These are phyloP conservation scores for Momotus momota DNA, from an alignment of 2,797 vertebrate species.

Conservation along the genomic window DNA sequence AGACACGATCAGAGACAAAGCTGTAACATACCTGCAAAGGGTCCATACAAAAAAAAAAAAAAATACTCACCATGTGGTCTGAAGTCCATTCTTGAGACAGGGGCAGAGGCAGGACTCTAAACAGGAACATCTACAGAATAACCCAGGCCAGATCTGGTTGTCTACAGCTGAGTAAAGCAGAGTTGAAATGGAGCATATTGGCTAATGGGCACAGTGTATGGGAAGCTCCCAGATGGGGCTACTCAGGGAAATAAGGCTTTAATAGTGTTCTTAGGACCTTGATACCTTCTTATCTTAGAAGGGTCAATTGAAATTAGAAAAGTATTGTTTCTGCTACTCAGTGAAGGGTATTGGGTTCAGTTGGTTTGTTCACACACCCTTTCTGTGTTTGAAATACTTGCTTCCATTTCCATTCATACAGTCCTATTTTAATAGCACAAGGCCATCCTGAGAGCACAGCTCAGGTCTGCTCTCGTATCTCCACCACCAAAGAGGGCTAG, in stretches of 20 bases:
- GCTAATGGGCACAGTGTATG: background rate
- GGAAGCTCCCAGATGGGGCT: background rate
- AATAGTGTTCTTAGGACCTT: background rate
- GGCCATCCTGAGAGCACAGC: background rate
- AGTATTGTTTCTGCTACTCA: background rate
- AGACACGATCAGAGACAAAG: background rate
- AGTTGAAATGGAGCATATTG: accelerated
- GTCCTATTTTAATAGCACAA: too few relatives aligned
- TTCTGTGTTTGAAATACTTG: background rate
- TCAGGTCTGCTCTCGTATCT: background rate
- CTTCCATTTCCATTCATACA: background rate
- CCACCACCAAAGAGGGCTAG: background rate
- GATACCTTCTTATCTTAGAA: background rate
- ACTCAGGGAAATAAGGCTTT: background rate
- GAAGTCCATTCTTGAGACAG: background rate
- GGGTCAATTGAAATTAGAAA: background rate
- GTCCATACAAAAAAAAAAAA: background rate
- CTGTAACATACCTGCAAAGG: accelerated
- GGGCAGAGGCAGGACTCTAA: background rate
- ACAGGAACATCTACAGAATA: background rate
- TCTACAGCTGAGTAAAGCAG: background rate
- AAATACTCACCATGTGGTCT: background rate
- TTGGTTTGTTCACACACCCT: accelerated
- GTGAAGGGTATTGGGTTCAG: background rate
- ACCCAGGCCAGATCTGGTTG: background rate